These are phyloP conservation scores for Sclerodermus sp. DNA, from an alignment of 2,888 invertebrate species.

Conservation along the genomic window DNA sequence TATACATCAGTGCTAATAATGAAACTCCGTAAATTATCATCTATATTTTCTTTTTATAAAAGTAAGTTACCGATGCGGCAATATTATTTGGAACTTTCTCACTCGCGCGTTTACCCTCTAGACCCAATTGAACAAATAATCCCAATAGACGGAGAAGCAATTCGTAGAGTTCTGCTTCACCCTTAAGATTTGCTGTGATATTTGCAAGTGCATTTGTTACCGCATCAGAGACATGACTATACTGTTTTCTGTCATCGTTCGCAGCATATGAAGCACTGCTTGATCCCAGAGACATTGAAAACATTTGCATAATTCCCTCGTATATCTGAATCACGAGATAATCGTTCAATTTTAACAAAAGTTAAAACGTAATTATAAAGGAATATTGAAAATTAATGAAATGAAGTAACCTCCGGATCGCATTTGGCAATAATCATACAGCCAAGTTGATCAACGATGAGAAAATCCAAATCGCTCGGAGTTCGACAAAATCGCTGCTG, in stretches of 20 bases:
- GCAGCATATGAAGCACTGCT: slow-evolving; percentile 75
- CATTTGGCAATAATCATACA: slow-evolving; percentile 96
- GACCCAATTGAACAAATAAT: slow-evolving; percentile 94
- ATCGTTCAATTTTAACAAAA: neutral
- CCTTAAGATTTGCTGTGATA: slow-evolving; percentile 92
- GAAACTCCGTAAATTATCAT: neutral
- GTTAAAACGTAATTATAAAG: neutral
- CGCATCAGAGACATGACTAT: slow-evolving; percentile 85
- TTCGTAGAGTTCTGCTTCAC: slow-evolving; percentile 82
- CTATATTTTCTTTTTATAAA: slow-evolving; percentile 2
- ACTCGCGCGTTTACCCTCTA: slow-evolving; percentile 94
- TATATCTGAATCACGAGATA: slow-evolving; percentile 64
- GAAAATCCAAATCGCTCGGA: slow-evolving; percentile 86
- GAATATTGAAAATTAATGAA: no score
- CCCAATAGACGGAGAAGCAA: slow-evolving; percentile 87
- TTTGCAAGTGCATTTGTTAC: slow-evolving; percentile 96
- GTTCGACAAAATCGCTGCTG: slow-evolving; percentile 93
- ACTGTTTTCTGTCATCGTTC: slow-evolving; percentile 59
- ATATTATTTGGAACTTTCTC: slow-evolving; percentile 78
- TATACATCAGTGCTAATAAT: neutral
- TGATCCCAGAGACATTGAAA: slow-evolving; percentile 92
- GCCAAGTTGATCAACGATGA: slow-evolving; percentile 96
- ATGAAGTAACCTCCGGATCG: slow-evolving; percentile 66
- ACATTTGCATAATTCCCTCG: slow-evolving; percentile 98
- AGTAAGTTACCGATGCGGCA: slow-evolving; percentile 61